Evolutionary conservation across 1,140 invertebrate species (phyloP).

Genomic region (Oscheius sp.): DNA sequence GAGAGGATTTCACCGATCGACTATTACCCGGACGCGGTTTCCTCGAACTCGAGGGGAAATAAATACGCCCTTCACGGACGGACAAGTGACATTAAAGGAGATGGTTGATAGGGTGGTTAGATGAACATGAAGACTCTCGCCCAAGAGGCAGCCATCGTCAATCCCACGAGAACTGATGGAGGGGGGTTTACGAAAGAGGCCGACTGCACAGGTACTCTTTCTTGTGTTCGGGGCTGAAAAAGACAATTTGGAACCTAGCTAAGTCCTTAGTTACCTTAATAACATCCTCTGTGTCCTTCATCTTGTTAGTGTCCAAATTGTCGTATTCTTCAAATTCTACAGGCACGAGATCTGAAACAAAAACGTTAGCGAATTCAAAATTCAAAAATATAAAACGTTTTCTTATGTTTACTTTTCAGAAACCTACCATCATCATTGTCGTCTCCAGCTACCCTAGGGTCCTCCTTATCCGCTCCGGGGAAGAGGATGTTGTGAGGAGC

Average conservation of each 20-base stretch:
- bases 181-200: conserved; percentile 22
- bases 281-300: not conserved
- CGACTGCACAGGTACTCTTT: not conserved
- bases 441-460: conserved; percentile 31
- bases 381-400: not conserved
- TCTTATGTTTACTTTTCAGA: no score
- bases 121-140: conserved; percentile 31
- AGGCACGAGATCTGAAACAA: conserved; percentile 36
- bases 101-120: conserved; percentile 5
- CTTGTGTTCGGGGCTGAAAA: not conserved
- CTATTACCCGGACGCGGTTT: not conserved
- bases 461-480: conserved; percentile 28
- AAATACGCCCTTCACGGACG: conserved; percentile 6
- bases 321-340: conserved; percentile 36
- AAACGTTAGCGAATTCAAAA: not conserved
- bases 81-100: not conserved
- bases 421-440: conserved; percentile 32
- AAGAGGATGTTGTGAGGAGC: conserved; percentile 22
- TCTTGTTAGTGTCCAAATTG: conserved; percentile 22
- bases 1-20: conserved; percentile 1
- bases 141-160: conserved; percentile 36
- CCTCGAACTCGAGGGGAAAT: conserved; percentile 1
- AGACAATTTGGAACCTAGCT: conserved; percentile 12
- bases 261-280: not conserved
- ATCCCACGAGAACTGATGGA: conserved; percentile 25